Evolutionary conservation across 2,797 vertebrate species (phyloP).

Genomic region (Tangara arthus): DNA sequence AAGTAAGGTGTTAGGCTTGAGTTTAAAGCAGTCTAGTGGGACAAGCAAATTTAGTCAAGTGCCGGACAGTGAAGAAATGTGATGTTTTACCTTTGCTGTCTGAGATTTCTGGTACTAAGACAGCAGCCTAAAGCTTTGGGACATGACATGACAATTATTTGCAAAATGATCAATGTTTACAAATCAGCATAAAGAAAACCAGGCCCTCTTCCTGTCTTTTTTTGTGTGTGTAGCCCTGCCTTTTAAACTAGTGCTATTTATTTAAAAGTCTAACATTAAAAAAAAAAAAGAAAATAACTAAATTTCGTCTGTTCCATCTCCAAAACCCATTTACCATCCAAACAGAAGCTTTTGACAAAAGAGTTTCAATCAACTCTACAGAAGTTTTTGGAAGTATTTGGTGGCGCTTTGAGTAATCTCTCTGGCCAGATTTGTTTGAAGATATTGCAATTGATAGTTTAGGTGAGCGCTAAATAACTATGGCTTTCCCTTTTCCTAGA

Average conservation of each 20-base stretch:
- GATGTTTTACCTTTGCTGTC: not conserved
- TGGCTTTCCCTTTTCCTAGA: not conserved
- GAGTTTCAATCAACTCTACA: not conserved
- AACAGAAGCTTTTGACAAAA: not conserved
- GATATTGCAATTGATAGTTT: not conserved
- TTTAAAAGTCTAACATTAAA: not conserved
- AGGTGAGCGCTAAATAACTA: not conserved
- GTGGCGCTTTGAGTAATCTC: not conserved
- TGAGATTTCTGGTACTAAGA: not conserved
- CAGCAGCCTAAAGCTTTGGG: not conserved
- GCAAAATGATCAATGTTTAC: not conserved
- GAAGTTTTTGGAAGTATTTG: not conserved
- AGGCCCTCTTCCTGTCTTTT: not conserved
- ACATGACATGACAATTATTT: not conserved
- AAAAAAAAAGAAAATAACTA: not conserved
- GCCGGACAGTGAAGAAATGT: not conserved
- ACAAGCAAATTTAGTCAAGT: not conserved
- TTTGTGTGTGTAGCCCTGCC: not conserved
- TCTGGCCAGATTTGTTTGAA: not conserved
- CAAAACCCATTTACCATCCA: not conserved
- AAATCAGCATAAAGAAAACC: not conserved
- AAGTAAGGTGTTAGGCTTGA: not conserved
- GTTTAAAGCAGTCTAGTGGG: not conserved
- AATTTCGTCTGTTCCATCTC: not conserved
- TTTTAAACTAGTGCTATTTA: not conserved